These are phyloP conservation scores for Sakesphorus luctuosus DNA, from an alignment of 2,113 vertebrate genomes.

Conservation along the genomic window DNA sequence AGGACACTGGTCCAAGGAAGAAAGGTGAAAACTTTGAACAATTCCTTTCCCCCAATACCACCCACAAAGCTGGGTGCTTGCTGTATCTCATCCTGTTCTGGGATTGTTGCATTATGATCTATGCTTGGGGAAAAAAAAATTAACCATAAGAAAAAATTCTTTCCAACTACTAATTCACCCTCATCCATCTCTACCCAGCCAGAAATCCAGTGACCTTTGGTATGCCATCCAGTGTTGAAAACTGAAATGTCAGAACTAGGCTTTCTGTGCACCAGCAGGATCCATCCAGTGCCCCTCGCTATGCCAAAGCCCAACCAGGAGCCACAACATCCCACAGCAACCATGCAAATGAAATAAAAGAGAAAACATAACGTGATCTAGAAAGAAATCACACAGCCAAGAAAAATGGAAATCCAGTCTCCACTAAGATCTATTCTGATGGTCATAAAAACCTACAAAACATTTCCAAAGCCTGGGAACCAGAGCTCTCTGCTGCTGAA, in stretches of 20 bases:
- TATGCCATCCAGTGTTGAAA: neutral
- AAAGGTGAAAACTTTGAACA: neutral
- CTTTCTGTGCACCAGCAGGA: neutral
- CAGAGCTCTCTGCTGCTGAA: neutral
- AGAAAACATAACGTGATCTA: neutral
- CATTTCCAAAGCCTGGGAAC: neutral
- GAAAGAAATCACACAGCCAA: neutral
- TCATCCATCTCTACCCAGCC: neutral
- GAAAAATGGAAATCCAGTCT: neutral
- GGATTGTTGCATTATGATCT: neutral
- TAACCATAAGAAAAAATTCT: neutral
- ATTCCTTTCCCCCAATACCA: neutral
- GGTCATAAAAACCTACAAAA: neutral
- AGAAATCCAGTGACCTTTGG: neutral
- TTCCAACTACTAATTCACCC: neutral
- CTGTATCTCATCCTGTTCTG: neutral
- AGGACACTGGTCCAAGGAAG: neutral
- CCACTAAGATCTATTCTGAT: neutral
- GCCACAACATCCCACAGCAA: neutral
- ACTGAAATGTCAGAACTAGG: neutral
- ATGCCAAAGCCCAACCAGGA: neutral
- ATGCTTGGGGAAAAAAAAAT: neutral
- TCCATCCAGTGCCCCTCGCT: fast-evolving
- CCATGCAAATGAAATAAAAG: neutral
- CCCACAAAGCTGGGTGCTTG: neutral